These are phyloP conservation scores for Bembecia ichneumoniformis DNA, from an alignment of 2,888 invertebrate species.

Conservation along the genomic window DNA sequence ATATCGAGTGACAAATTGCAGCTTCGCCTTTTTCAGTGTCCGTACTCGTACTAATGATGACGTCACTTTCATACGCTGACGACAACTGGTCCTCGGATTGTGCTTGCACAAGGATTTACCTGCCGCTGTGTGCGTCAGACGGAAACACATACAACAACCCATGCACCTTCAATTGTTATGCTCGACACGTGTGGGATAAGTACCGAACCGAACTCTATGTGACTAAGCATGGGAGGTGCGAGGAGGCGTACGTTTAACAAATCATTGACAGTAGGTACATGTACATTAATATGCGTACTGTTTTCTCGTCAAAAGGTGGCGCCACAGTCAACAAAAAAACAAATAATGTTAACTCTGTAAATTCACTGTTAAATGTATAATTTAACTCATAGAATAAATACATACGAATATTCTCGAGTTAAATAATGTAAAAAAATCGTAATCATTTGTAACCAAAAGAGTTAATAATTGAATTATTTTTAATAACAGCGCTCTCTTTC, in stretches of 20 bases:
- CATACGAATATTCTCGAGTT: too few species aligned
- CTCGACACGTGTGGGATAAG: conserved; percentile 11
- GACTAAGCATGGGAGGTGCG: conserved; percentile 19
- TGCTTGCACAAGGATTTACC: conserved; percentile 46
- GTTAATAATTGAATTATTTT: too few species aligned
- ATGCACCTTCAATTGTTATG: conserved; percentile 50
- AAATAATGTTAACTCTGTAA: too few species aligned
- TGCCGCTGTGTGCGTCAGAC: conserved; percentile 53
- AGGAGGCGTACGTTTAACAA: conserved; percentile 5
- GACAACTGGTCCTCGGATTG: conserved; percentile 22
- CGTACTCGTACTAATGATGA: conserved; percentile 1
- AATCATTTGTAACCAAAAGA: too few species aligned
- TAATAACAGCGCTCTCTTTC: too few species aligned
- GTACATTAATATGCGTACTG: too few species aligned
- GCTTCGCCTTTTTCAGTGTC: conserved; percentile 1
- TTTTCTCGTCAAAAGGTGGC: too few species aligned
- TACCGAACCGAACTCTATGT: conserved; percentile 12
- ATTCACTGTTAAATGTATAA: too few species aligned
- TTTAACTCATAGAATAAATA: too few species aligned
- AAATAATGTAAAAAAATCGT: too few species aligned
- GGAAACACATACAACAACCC: conserved; percentile 40
- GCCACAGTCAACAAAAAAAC: background rate
- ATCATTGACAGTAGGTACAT: conserved; percentile 4
- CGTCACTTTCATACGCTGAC: background rate
- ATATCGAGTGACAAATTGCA: too few species aligned